phyloP scores from a whole-genome alignment of 2,113 vertebrate species.

The Albula glossodonta region DNA sequence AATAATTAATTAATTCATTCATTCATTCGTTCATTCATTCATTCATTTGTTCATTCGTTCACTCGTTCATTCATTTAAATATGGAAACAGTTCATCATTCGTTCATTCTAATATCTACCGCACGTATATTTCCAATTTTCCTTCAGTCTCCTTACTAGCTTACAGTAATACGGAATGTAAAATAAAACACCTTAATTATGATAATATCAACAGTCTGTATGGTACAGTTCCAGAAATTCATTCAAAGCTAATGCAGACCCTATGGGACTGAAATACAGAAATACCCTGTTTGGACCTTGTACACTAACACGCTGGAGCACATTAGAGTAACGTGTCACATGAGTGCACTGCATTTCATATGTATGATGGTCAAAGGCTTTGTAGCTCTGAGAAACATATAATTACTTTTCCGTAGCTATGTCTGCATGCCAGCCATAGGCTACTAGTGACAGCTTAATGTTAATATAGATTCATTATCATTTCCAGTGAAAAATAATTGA shows the following conservation, averaged over 20 bases:
- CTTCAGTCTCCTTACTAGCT: background rate
- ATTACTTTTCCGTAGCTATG: background rate
- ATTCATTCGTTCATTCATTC: background rate
- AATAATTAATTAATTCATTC: background rate
- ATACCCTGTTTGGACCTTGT: background rate
- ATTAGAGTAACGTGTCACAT: background rate
- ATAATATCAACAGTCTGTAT: background rate
- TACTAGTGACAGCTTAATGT: background rate
- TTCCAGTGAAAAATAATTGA: background rate
- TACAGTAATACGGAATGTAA: background rate
- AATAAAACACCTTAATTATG: background rate
- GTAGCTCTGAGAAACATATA: background rate
- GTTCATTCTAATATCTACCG: background rate
- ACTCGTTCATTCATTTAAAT: background rate
- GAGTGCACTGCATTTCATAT: background rate
- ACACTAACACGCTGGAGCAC: background rate
- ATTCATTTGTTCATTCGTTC: background rate
- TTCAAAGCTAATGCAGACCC: background rate
- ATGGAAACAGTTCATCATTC: background rate
- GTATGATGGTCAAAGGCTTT: background rate
- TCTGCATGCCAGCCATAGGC: background rate
- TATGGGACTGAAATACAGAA: background rate
- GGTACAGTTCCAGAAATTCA: background rate
- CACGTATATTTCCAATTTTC: background rate
- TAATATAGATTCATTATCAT: background rate